phyloP scores from a whole-genome alignment of 2,888 invertebrate species.

The Invenusta paracnida region DNA sequence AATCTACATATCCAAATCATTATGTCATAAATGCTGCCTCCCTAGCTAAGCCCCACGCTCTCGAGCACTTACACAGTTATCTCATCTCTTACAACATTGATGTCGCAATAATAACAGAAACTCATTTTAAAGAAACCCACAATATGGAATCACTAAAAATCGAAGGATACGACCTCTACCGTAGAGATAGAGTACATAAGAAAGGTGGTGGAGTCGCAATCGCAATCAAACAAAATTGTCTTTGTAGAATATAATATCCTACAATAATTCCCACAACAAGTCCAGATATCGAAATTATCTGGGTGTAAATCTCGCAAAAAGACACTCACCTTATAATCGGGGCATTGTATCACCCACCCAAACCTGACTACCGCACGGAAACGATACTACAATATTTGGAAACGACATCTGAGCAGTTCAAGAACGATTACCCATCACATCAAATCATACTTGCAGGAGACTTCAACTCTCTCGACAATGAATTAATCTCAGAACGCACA shows the following conservation, averaged over 20 bases:
- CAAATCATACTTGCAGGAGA: background rate
- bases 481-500: background rate
- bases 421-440: background rate
- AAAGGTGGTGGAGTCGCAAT: slow-evolving; percentile 6
- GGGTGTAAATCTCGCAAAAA: background rate
- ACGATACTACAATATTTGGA: background rate
- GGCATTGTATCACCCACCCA: background rate
- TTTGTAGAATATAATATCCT: background rate
- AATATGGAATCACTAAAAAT: background rate
- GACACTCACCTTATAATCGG: background rate
- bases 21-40: background rate
- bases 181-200: background rate
- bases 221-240: background rate
- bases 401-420: background rate
- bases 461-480: slow-evolving; percentile 6
- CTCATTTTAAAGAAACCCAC: slow-evolving; percentile 15
- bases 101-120: background rate
- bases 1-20: background rate
- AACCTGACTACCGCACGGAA: background rate
- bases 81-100: slow-evolving; percentile 1
- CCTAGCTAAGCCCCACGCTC: background rate
- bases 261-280: background rate
- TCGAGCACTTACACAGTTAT: background rate
- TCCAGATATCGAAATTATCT: background rate
- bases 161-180: background rate